Evolutionary conservation across 2,888 invertebrate species (phyloP), one percentile per base, ranked within the genome.

Genomic region (Troglohyphantes excavatus): DNA sequence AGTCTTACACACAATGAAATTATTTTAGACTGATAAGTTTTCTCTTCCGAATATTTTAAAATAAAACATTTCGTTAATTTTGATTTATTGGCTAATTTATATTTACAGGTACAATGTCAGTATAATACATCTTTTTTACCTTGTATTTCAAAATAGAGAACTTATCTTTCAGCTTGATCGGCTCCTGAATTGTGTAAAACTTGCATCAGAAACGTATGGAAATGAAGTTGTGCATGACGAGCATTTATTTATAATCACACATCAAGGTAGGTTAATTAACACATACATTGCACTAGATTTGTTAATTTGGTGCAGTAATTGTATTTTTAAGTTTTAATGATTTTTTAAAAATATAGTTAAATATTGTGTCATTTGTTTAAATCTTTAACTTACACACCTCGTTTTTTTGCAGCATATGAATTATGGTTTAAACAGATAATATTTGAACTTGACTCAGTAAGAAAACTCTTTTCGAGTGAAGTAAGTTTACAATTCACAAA

Each of bases 381-480:
- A 63, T 23, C 23, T 26, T 63, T n/a, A 19, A 23, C n/a, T 27
- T 33, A 11, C 6, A 26, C n/a, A n/a, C n/a, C 2, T 13, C 1
- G 1, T 27, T 19, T 39, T 26, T 21, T 95, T 95, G 72, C 94
- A 98, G 98, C 98, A 0, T 99, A 99, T 94, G 99, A 99, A 94
- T 95, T 99, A 3, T 99, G 99, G 99, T 99, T 99, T 95, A 99
- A 99, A 94, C 99, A 99, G 94, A 98, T 99, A 75, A 96, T 99
- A 91, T 98, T 96, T 94, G 99, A 99, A 93, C 95, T 99, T 93
- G 99, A 99, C 93, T 98, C 98, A 0, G 96, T 99, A 33, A 94
- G 98, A 63, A 94, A 95, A 2, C 95, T 98, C 82, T 96, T 99
- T 93, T 93, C 95, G 91, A 95, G 95, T 39, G 95, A 95, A 78